A percentile compares a stretch with the other conserved stretches of the same genome.
Evolutionary conservation across 2,797 vertebrate genomes (phyloP).

Genomic region (Pipistrellus nathusii): DNA sequence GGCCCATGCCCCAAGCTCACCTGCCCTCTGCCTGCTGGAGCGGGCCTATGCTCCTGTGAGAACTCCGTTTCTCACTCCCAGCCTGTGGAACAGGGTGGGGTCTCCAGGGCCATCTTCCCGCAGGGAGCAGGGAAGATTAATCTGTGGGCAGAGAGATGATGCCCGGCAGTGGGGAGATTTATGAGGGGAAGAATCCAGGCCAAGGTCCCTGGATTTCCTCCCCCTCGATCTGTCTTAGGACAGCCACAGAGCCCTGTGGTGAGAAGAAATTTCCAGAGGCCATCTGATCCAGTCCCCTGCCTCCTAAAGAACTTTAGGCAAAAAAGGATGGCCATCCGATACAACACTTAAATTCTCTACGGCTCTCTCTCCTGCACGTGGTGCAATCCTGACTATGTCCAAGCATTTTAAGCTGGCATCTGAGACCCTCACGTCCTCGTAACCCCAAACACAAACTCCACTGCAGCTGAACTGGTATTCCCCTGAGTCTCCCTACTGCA

Average conservation of each 20-base stretch:
- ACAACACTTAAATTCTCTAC: neutral
- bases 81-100: constrained; percentile 50
- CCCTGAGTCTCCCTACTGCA: fast-evolving
- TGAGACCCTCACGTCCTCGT: neutral
- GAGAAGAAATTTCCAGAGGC: constrained; percentile 64
- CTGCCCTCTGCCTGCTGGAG: neutral
- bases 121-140: constrained; percentile 70
- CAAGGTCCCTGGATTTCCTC: constrained; percentile 71
- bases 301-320: neutral
- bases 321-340: neutral
- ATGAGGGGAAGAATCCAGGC: constrained; percentile 78
- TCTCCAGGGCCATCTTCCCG: constrained; percentile 54
- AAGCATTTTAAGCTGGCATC: neutral
- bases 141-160: constrained; percentile 59
- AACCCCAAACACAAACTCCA: neutral
- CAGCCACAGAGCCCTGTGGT: neutral
- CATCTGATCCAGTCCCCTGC: neutral
- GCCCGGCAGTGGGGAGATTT: constrained; percentile 63
- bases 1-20: too few species aligned
- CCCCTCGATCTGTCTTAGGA: constrained; percentile 53
- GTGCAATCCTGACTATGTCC: neutral
- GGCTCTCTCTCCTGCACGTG: neutral
- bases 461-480: neutral
- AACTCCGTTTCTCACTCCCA: constrained; percentile 72
- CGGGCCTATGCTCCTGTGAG: neutral